These are phyloP conservation scores for Tragelaphus strepsiceros DNA, from an alignment of 2,113 vertebrate species.

Conservation along the genomic window DNA sequence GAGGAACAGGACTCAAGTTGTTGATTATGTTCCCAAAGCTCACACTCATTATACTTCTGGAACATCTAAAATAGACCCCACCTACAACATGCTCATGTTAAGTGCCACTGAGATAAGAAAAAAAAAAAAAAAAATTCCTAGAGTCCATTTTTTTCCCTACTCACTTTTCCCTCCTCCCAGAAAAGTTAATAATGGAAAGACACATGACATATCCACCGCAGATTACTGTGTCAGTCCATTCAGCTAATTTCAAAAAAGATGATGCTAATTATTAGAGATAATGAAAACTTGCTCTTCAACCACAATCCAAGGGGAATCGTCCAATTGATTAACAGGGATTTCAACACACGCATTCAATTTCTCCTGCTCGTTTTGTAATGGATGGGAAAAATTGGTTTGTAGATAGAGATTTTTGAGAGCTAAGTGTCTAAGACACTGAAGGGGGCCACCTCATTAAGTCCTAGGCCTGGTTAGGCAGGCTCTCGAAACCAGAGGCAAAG, in stretches of 20 bases:
- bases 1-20: not conserved
- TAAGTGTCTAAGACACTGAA: constrained; percentile 67
- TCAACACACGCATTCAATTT: constrained; percentile 58
- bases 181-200: constrained; percentile 68
- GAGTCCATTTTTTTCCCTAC: not conserved
- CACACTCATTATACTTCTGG: not conserved
- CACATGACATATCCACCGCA: constrained; percentile 26
- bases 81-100: not conserved
- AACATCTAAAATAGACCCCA: not conserved
- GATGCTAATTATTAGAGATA: constrained; percentile 74
- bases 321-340: constrained; percentile 74
- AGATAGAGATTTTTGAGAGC: constrained; percentile 67
- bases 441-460: constrained; percentile 70
- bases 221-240: constrained; percentile 61
- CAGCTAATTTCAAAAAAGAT: constrained; percentile 65
- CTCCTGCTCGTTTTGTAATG: constrained; percentile 33
- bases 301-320: constrained; percentile 57
- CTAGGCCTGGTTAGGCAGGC: constrained; percentile 57
- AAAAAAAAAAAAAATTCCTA: not conserved
- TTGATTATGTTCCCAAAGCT: not conserved
- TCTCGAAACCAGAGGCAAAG: constrained; percentile 77
- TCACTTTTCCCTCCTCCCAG: not conserved
- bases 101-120: constrained; percentile 20
- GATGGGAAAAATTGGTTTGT: constrained; percentile 70
- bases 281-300: constrained; percentile 67